These are phyloP conservation scores for Drosophila burlai DNA, from an alignment of 1,140 invertebrate species.

Conservation along the genomic window DNA sequence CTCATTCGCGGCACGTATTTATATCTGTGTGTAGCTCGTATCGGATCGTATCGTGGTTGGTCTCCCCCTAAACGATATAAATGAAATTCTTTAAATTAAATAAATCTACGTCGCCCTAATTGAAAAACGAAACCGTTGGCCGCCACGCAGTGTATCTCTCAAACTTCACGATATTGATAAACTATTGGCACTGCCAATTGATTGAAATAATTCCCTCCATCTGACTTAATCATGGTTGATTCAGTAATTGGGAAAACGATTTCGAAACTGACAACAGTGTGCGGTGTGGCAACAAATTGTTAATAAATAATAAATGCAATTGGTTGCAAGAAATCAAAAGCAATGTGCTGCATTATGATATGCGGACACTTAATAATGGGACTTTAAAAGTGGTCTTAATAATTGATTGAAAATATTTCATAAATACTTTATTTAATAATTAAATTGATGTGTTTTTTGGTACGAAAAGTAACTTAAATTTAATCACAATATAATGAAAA, in stretches of 20 bases:
- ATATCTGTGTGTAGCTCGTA: constrained; percentile 24
- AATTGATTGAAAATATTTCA: too few species aligned
- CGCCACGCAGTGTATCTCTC: constrained; percentile 2
- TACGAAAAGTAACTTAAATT: neutral
- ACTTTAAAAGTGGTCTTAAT: neutral
- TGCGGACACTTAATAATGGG: neutral
- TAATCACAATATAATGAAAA: neutral
- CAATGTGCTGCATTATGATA: constrained; percentile 9
- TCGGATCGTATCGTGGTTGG: constrained; percentile 34
- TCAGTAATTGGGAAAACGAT: constrained; percentile 42
- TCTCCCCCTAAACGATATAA: constrained; percentile 38
- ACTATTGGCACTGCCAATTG: constrained; percentile 54
- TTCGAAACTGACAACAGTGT: constrained; percentile 12
- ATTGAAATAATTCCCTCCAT: constrained; percentile 38
- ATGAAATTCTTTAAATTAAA: constrained; percentile 78
- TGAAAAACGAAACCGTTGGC: constrained; percentile 45
- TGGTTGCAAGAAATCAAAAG: constrained; percentile 4
- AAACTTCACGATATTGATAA: constrained; percentile 42
- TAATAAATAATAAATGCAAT: constrained; percentile 14
- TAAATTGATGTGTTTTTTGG: neutral
- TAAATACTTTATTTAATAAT: neutral
- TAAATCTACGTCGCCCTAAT: constrained; percentile 63
- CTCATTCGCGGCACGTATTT: constrained; percentile 64
- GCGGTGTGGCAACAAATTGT: constrained; percentile 26
- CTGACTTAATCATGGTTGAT: constrained; percentile 55